Evolutionary conservation across 2,888 invertebrate species (phyloP).

Genomic region (Halocaridina rubra): DNA sequence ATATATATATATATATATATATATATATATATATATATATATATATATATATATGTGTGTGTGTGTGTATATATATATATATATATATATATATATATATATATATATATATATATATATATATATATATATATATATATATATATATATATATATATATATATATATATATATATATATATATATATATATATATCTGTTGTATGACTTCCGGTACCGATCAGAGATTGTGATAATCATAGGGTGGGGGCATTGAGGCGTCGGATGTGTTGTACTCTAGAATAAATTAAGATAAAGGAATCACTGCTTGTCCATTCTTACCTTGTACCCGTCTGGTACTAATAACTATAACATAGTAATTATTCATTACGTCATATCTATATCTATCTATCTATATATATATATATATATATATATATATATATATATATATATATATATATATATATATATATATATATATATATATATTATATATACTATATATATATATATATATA

Average conservation of each 20-base stretch:
- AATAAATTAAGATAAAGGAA: too few species aligned
- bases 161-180: not conserved
- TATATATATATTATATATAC: not conserved
- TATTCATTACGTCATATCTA: not conserved
- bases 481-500: not conserved
- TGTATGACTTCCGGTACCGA: not conserved
- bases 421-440: constrained; percentile 23
- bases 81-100: constrained; percentile 3
- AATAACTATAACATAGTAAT: not conserved
- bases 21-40: not conserved
- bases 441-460: constrained; percentile 3
- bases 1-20: not conserved
- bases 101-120: not conserved
- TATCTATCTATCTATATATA: constrained; percentile 18
- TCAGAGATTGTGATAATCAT: not conserved
- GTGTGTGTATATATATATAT: not conserved
- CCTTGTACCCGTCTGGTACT: too few species aligned
- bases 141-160: not conserved
- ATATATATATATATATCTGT: constrained; percentile 12
- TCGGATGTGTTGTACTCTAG: too few species aligned
- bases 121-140: not conserved
- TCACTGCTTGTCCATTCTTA: too few species aligned
- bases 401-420: constrained; percentile 27
- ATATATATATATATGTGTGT: not conserved
- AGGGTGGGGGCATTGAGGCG: too few species aligned